Evolutionary conservation across 1,140 invertebrate species (phyloP).

Genomic region (Scaptomyza hsui): DNA sequence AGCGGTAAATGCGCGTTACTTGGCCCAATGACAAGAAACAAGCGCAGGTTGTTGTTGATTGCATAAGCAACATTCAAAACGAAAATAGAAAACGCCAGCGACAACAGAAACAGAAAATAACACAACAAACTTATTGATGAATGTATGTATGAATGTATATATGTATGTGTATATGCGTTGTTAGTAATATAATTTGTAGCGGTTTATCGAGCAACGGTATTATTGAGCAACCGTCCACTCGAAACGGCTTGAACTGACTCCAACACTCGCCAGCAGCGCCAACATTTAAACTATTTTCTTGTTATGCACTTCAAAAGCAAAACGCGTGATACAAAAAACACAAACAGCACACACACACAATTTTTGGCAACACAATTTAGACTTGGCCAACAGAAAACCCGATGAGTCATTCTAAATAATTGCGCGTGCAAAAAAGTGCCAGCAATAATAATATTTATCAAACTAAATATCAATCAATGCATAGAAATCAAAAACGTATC

Average conservation of each 20-base stretch:
- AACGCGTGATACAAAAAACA: conserved; percentile 30
- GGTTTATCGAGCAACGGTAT: conserved; percentile 78
- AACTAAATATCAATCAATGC: conserved; percentile 60
- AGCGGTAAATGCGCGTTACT: conserved; percentile 40
- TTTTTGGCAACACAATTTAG: conserved; percentile 60
- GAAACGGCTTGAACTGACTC: conserved; percentile 57
- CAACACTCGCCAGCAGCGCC: conserved; percentile 61
- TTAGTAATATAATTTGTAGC: conserved; percentile 75
- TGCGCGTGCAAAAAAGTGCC: conserved; percentile 59
- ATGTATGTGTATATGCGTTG: conserved; percentile 19
- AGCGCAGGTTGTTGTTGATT: conserved; percentile 37
- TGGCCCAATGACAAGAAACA: conserved; percentile 51
- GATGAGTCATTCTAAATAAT: conserved; percentile 78
- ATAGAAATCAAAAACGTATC: conserved; percentile 36
- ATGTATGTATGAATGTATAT: conserved; percentile 23
- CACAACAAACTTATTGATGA: conserved; percentile 59
- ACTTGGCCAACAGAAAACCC: conserved; percentile 60
- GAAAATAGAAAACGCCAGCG: conserved; percentile 65
- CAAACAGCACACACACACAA: conserved; percentile 14
- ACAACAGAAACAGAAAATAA: conserved; percentile 23
- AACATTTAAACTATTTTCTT: conserved; percentile 77
- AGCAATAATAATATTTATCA: conserved; percentile 63
- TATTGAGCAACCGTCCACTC: conserved; percentile 76
- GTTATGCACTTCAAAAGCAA: conserved; percentile 64
- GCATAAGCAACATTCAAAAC: conserved; percentile 64